Base-by-base conservation (phyloP, 53 echinoderm and acorn worm species). In the Paelopatides confundens region DNA sequence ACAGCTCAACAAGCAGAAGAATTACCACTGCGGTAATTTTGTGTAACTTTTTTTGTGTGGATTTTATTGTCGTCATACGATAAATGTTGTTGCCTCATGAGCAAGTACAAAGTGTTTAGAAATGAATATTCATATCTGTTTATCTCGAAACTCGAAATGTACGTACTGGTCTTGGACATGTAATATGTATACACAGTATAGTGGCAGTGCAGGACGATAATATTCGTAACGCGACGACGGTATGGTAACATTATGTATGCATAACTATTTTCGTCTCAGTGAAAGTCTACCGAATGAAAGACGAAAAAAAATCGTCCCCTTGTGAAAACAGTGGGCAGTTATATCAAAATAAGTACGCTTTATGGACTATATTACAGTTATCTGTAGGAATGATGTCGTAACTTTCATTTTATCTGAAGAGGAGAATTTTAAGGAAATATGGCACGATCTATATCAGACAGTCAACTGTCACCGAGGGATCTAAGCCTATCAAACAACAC, bases 391-490 rank as follows among this genome's bases (percentile, higher is more conserved):
- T 74, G 40, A 74, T 74, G 74, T 74, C 74, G 74, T 74, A 74
- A 39, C 27, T 46, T 27, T 39, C 34, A 40, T 74, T 46, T 2
- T 8, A 40, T 46, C 46, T 39, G 74, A 74, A 74, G 46, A 46
- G 74, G 46, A 46, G 46, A 74, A 40, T 74, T 46, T 46, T 40
- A 74, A 50, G 81, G 54, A 50, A 81, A 81, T 36, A 89, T 89
- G 89, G 89, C 89, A 64, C 78, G 89, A 76, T 89, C 89, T 40
- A 64, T 85, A 39, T 79, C 85, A 29, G 89, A 83, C 46, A 68
- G 85, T 23, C 85, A 85, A 74, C 85, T 89, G 24, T 63, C 77
- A 58, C 89, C 89, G 89, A 84, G 85, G 81, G 89, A 89, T 89
- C 89, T 88, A 13, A 43, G 43, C 43, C 43, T 68, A 37, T 40